Conservation (phyloP, 2,797 vertebrate genomes). For the Oreochromis mossambicus region DNA sequence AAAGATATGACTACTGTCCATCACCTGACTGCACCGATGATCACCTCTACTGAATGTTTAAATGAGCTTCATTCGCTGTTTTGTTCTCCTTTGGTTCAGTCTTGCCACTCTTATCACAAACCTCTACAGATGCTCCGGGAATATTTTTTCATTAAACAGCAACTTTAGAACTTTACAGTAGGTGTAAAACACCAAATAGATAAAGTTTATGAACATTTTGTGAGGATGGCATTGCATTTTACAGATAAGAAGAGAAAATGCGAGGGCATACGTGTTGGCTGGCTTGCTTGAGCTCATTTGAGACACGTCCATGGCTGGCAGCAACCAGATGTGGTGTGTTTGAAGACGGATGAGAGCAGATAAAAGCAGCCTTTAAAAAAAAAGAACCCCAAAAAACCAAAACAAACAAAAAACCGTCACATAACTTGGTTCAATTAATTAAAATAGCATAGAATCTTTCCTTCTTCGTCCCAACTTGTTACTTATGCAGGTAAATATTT, state of each 20-base stretch:
- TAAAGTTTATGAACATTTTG: neutral
- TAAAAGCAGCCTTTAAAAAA: conserved; percentile 6
- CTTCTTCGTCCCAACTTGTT: neutral
- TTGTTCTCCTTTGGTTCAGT: neutral
- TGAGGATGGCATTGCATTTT: neutral
- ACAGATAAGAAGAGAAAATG: neutral
- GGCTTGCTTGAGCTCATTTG: conserved; percentile 21
- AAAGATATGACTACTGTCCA: neutral
- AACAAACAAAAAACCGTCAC: accelerated
- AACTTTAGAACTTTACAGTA: neutral
- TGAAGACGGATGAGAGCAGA: conserved; percentile 67
- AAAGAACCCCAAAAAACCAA: neutral
- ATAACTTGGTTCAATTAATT: neutral
- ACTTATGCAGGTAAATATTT: neutral
- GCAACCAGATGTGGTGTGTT: conserved; percentile 64
- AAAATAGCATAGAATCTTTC: accelerated
- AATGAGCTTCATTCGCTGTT: neutral
- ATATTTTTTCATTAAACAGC: neutral
- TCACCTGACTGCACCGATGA: neutral
- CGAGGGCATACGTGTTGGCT: neutral
- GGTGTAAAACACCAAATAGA: neutral
- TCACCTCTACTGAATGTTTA: neutral
- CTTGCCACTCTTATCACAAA: neutral
- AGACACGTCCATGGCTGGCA: conserved; percentile 43
- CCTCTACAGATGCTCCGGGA: neutral